Base-by-base conservation (phyloP, 2,797 vertebrate species). In the Pseudochaenichthys georgianus region DNA sequence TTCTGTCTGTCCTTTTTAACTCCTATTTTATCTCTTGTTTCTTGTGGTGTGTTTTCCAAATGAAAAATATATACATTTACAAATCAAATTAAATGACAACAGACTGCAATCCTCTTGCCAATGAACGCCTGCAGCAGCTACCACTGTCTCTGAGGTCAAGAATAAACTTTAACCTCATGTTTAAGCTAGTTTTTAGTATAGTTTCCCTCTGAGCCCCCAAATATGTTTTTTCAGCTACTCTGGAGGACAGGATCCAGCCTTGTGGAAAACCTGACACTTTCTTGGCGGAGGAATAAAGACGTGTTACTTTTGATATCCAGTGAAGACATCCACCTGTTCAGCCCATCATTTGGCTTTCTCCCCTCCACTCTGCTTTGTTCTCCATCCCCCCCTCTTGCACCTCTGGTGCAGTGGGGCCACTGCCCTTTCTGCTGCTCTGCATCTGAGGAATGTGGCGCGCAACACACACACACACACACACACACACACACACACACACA, bases 331-430 rank as follows among this genome's bases (percentile, higher is more conserved):
- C 86, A 89, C 86, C 86, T 92, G 89, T 74, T 85, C 43, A 1
- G 38, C 8, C 72, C 58, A 53, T 84, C 77, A 31, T 59, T 59
- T 16, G 19, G 23, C 43, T 65, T n/a, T 51, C 82, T 75, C 67
- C 64, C 45, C 66, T 87, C 55, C 88, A 83, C 72, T 64, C 17
- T 64, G 23, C 72, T 64, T 15, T 64, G 23, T 75, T 82, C 67
- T 84, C 62, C 80, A 78, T 55, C 86, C 78, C 84, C 28, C 77
- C 82, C 83, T 71, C 70, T 68, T 80, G 81, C 86, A 88, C 86
- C 90, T 89, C 87, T 86, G 68, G 76, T 84, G 83, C 88, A 88
- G 89, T 90, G 89, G 90, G 90, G 90, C 90, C 90, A 74, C 87
- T 81, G 86, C 64, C 84, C 87, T 88, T 94, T 91, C 84, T 64